Base-by-base conservation (phyloP, 2,888 invertebrate genomes). In the Drosophila atripex region DNA sequence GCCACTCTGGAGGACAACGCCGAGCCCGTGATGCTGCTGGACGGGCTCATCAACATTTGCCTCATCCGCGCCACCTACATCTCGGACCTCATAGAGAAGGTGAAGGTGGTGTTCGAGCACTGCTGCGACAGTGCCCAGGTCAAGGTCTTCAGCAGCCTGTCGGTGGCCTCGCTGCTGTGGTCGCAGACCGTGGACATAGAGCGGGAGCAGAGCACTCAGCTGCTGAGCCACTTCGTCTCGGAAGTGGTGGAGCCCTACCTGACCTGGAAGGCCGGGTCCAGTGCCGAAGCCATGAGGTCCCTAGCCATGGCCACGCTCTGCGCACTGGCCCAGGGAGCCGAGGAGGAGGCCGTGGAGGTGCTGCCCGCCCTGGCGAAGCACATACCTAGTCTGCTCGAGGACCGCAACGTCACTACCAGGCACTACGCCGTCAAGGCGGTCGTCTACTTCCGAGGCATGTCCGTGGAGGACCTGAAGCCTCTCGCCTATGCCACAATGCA, bases 271-370 rank as follows among this genome's bases (percentile, higher is more conserved):
- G 90, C 89, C 1, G 92, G 92, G 11, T 88, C 89, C 2, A 78
- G 78, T 60, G 88, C 91, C 8, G 91, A 92, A 71, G 86, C 90
- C 0, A 87, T 92, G 86, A 88, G 92, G 18, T 89, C 91, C 8
- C 73, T 92, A 69, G 92, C 92, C n/a, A 89, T 86, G 30, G 90
- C 91, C 6, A 89, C 89, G 0, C 57, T 92, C 0, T 92, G 91
- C 46, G 85, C 92, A 1, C 45, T 91, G 50, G 78, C 90, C 0
- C 89, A 91, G 52, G 90, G 90, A 2, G 91, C 91, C 1, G 46
- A 66, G 1, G 64, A 77, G 2, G 90, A 90, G 57, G 80, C 89
- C 0, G 70, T 50, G 0, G 63, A 76, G n/a, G 75, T 91, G 9
- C 59, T 91, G 18, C 90, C 90, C 0, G 32, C 68, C 1, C 7